Conservation (phyloP, 1,140 invertebrate genomes). For the Euborellia annulipes region DNA sequence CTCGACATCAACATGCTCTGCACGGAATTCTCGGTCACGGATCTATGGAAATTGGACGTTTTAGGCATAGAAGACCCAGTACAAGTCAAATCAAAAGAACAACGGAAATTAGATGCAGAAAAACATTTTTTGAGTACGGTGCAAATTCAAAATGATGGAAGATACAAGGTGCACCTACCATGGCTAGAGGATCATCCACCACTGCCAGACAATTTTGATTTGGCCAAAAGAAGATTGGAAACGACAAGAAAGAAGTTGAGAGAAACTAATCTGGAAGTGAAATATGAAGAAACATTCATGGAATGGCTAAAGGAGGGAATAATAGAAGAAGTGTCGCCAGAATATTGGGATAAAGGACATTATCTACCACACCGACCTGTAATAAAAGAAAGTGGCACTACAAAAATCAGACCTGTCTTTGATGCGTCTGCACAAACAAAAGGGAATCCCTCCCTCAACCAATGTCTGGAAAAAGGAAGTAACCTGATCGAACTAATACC, state of each 20-base stretch:
- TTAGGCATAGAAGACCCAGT: constrained; percentile 24
- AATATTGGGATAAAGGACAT: constrained; percentile 13
- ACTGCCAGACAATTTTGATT: constrained; percentile 14
- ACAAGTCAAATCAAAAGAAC: constrained; percentile 15
- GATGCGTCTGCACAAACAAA: constrained; percentile 14
- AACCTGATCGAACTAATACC: constrained; percentile 27
- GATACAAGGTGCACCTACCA: constrained; percentile 20
- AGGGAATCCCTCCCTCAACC: constrained; percentile 21
- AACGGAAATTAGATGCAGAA: constrained; percentile 15
- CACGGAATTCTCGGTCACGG: constrained; percentile 11
- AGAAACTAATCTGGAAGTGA: constrained; percentile 13
- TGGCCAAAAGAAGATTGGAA: constrained; percentile 14
- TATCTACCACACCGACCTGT: constrained; percentile 23
- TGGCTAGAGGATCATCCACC: constrained; percentile 19
- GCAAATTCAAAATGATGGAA: constrained; percentile 13
- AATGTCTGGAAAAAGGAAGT: constrained; percentile 23
- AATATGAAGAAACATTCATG: constrained; percentile 21
- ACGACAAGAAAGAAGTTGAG: constrained; percentile 16
- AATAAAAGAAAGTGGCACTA: constrained; percentile 21
- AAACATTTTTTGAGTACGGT: constrained; percentile 20
- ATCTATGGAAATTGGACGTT: constrained; percentile 25
- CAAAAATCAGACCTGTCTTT: constrained; percentile 16
- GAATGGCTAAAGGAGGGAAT: constrained; percentile 19
- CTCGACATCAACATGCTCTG: too few species aligned
- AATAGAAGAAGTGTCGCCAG: constrained; percentile 18